Conservation (phyloP, 2,888 invertebrate species). For the Lingula anatina region DNA sequence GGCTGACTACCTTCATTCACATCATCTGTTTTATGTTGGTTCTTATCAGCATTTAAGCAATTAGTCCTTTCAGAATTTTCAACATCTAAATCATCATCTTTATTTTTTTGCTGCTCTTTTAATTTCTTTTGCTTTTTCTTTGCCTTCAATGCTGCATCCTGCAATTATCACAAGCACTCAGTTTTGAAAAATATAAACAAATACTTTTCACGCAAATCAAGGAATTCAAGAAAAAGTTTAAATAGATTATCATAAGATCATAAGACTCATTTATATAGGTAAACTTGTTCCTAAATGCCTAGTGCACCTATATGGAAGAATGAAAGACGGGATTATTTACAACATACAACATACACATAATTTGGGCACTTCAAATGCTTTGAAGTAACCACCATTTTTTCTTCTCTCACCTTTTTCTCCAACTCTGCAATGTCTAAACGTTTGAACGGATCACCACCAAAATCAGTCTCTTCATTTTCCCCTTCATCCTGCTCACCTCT, state of each 20-base stretch:
- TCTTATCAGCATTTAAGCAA: too few relatives aligned
- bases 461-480: constrained; percentile 18
- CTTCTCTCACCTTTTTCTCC: constrained; percentile 25
- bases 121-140: constrained; percentile 19
- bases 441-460: constrained; percentile 31
- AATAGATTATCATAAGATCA: background rate
- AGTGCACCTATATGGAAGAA: background rate
- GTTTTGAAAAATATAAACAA: too few relatives aligned
- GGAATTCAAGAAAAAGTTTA: too few relatives aligned
- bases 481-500: constrained; percentile 24
- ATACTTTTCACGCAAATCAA: too few relatives aligned
- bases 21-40: too few relatives aligned
- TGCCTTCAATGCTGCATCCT: constrained; percentile 23
- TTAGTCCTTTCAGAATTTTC: constrained; percentile 9
- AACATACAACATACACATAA: background rate
- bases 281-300: background rate
- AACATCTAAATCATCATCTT: background rate
- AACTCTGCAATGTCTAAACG: constrained; percentile 20
- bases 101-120: background rate
- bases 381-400: background rate
- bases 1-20: too few relatives aligned
- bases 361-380: background rate
- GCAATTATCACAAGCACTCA: too few relatives aligned
- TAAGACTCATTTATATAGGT: background rate
- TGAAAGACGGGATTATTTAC: background rate